Base-by-base conservation (phyloP, 2,113 vertebrate species). In the Elgaria multicarinata region DNA sequence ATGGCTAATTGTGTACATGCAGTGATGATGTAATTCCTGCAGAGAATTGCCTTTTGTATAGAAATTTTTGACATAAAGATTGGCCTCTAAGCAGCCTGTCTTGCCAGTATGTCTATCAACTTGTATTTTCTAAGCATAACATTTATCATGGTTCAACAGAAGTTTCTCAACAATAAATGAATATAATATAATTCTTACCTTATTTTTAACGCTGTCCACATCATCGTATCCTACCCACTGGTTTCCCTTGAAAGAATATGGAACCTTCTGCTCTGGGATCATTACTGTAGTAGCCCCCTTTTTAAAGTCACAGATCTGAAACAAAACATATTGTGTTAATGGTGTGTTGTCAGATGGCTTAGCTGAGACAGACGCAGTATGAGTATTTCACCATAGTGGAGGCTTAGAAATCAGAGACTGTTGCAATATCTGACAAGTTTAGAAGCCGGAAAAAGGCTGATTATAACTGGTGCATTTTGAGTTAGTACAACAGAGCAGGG, bases 161-260 rank as follows among this genome's bases (percentile, higher is more conserved):
- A 6, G 3, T 36, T 33, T 89, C 22, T 66, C 26, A 64, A 72
- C 1, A 28, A 80, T 76, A 87, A 7, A 33, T 9, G 67, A 58
- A 58, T 1, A 72, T 85, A 64, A 22, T 67, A 78, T 83, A 39
- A 13, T 22, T 24, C 31, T 69, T 89, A 89, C 88, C 81, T 89
- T 89, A 84, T 89, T 91, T 53, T 97, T 85, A 82, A 92, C 91
- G 90, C 97, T 98, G 71, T 92, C 88, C 46, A 53, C 20, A 90
- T 98, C 91, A 83, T 98, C 97, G 67, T 96, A 98, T 58, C 97
- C 97, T 4, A 98, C 90, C 98, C 97, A 98, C 36, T 97, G 36
- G 55, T 87, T 96, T 67, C 94, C 96, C 20, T 95, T 94, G 78
- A 96, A 96, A 46, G 97, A 96, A 44, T 97, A 98, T 16, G 98